phyloP scores from a whole-genome alignment of 2,888 invertebrate genomes.

The Orthosia incerta region DNA sequence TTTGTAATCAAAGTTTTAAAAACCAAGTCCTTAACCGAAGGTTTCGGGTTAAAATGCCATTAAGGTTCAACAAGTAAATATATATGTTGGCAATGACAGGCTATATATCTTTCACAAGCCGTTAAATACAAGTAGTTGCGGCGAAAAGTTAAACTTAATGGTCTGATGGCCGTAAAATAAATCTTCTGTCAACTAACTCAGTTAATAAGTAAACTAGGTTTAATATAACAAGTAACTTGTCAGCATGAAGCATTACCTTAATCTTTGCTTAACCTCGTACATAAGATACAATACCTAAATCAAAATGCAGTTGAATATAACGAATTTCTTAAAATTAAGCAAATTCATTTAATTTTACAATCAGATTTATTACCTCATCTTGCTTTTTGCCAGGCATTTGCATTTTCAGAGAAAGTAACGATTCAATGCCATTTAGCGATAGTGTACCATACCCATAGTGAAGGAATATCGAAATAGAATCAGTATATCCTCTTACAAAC shows the following conservation, averaged over 20 bases:
- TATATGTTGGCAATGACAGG: conserved; percentile 29
- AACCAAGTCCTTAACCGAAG: conserved; percentile 2
- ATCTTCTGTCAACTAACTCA: conserved; percentile 54
- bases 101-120: conserved; percentile 53
- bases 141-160: conserved; percentile 58
- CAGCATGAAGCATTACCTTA: conserved; percentile 13
- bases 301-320: too few relatives aligned
- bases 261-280: background rate
- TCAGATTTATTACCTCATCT: too few relatives aligned
- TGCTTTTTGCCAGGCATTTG: too few relatives aligned
- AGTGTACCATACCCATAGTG: too few relatives aligned
- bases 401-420: too few relatives aligned
- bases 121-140: conserved; percentile 55
- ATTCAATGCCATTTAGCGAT: too few relatives aligned
- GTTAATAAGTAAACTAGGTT: conserved; percentile 48
- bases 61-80: conserved; percentile 25
- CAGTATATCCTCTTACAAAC: too few relatives aligned
- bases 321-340: too few relatives aligned
- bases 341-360: too few relatives aligned
- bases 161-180: conserved; percentile 56
- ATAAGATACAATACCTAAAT: too few relatives aligned
- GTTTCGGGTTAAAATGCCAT: conserved; percentile 24
- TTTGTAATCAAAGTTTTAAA: background rate
- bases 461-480: too few relatives aligned
- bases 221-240: conserved; percentile 46